Evolutionary conservation across 2,888 invertebrate genomes (phyloP), one percentile per base, ranked within the genome.

Genomic region (Thysanoteuthis rhombus): DNA sequence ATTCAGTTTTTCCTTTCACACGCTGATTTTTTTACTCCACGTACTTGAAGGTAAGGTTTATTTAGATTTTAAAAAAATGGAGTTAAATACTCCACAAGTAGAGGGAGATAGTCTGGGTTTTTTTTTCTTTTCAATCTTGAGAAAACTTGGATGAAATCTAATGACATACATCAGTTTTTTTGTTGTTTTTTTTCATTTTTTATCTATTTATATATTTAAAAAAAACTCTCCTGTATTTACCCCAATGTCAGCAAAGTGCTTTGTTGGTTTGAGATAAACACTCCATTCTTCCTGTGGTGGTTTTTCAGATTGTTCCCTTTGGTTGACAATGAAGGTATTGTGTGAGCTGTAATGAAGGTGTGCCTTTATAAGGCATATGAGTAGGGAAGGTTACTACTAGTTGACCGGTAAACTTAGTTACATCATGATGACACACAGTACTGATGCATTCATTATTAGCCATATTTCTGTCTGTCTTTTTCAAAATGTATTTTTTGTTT

Each of bases 241-340:
- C n/a, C 75, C 19, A 16, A 75, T n/a, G 75, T n/a, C n/a, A 75
- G 75, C 36, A 75, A 36, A 75, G n/a, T 75, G 75, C n/a, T 75
- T 75, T 75, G 75, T 75, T 75, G n/a, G n/a, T n/a, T n/a, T 75
- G 75, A 16, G n/a, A 75, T 75, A 75, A 75, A 75, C 75, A 75
- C 75, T 75, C 75, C 75, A n/a, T 75, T 75, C n/a, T 75, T 75
- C n/a, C 75, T 75, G n/a, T 75, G 75, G n/a, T 75, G n/a, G 58
- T 58, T 28, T 28, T 58, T 58, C 8, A 58, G 58, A 75, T 75
- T 75, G 75, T 75, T 75, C 36, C 75, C 75, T 75, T 19, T 75
- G 75, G n/a, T n/a, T 75, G 19, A 75, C 75, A 75, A 75, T 75
- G 75, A 75, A n/a, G n/a, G 16, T 25, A 58, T 58, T 58, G 58